Conservation (phyloP, 2,113 vertebrate species). For the Ranitomeya variabilis region DNA sequence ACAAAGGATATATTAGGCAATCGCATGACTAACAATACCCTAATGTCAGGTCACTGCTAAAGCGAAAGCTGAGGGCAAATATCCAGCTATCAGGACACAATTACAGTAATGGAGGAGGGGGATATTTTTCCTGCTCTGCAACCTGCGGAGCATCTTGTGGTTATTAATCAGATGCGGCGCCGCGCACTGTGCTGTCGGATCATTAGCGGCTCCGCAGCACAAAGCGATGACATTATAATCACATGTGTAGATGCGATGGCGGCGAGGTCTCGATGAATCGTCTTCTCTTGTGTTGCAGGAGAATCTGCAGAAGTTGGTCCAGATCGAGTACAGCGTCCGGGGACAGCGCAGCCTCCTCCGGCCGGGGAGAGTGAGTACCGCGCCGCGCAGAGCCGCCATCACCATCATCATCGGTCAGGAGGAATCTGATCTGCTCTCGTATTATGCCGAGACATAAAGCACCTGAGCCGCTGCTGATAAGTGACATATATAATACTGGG, state of each 20-base stretch:
- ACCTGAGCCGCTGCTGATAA: too few species aligned
- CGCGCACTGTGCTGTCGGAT: background rate
- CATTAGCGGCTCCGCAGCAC: background rate
- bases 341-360: constrained; percentile 87
- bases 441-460: too few species aligned
- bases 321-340: constrained; percentile 90
- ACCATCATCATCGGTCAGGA: background rate
- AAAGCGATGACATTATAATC: constrained; percentile 10
- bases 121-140: background rate
- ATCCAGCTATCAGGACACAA: background rate
- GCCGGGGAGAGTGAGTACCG: constrained; percentile 89
- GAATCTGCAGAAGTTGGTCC: constrained; percentile 93
- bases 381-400: background rate
- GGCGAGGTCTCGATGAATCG: background rate
- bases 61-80: background rate
- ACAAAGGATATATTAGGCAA: background rate
- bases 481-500: too few species aligned
- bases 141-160: background rate
- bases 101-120: background rate
- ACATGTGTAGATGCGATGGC: constrained; percentile 6
- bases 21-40: background rate
- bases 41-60: background rate
- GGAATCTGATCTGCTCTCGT: background rate
- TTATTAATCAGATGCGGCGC: background rate
- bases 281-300: constrained; percentile 73